A percentile compares a stretch with the other conserved stretches of the same genome.
These are phyloP conservation scores for Calcarius lapponicus DNA, from an alignment of 2,797 vertebrate species.

Conservation along the genomic window DNA sequence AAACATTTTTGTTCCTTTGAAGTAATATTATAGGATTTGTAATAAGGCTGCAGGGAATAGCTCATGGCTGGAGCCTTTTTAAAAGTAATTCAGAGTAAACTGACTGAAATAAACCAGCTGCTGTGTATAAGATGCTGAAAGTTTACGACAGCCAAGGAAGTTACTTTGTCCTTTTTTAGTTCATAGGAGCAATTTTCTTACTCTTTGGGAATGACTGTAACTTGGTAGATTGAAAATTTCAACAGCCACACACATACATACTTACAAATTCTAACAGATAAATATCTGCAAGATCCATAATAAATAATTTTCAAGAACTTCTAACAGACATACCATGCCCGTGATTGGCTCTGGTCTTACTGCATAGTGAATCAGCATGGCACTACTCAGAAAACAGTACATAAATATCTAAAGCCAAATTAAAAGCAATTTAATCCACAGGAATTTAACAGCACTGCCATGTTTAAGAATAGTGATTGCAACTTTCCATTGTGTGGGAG, in stretches of 20 bases:
- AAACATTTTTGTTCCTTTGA: constrained; percentile 80
- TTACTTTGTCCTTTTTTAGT: constrained; percentile 45
- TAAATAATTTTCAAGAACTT: background rate
- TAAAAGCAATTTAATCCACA: constrained; percentile 53
- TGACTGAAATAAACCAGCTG: constrained; percentile 78
- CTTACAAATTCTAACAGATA: background rate
- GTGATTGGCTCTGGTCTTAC: background rate
- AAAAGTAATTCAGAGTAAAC: constrained; percentile 74
- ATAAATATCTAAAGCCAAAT: constrained; percentile 52
- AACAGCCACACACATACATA: background rate
- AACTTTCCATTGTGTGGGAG: constrained; percentile 28
- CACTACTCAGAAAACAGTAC: constrained; percentile 48
- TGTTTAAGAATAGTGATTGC: constrained; percentile 43
- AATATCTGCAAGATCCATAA: background rate
- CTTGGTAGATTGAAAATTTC: constrained; percentile 24
- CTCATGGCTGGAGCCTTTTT: constrained; percentile 70
- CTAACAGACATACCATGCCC: background rate
- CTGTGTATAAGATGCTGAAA: constrained; percentile 63
- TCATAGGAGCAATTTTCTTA: background rate
- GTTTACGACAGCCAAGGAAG: constrained; percentile 62
- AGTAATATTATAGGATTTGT: constrained; percentile 78
- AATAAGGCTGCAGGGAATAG: constrained; percentile 78
- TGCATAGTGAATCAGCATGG: background rate
- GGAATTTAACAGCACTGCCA: constrained; percentile 42
- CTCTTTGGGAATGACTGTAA: background rate